phyloP scores from a whole-genome alignment of 2,113 vertebrate genomes.

The Dasyprocta punctata region DNA sequence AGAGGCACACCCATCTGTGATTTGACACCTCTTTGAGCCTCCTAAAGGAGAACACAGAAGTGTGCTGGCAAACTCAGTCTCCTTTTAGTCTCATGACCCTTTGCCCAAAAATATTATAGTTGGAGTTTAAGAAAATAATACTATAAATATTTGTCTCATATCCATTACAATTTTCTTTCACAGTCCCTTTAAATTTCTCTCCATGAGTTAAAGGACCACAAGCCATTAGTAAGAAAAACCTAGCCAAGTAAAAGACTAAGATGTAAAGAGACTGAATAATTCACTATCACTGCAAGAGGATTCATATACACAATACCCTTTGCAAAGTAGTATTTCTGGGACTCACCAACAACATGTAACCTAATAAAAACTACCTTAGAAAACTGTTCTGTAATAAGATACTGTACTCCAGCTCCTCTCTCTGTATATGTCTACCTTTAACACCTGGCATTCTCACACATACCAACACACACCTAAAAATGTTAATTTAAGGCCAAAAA shows the following conservation, averaged over 20 bases:
- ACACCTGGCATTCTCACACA: constrained; percentile 14
- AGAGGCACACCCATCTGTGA: constrained; percentile 72
- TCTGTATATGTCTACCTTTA: neutral
- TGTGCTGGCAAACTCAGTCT: constrained; percentile 37
- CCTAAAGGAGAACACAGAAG: neutral
- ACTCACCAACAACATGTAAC: neutral
- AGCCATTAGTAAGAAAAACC: constrained; percentile 36
- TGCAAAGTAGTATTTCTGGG: neutral
- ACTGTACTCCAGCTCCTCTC: neutral
- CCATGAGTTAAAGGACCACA: constrained; percentile 17
- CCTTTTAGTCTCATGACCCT: constrained; percentile 37
- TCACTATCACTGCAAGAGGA: neutral
- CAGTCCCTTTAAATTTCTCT: constrained; percentile 28
- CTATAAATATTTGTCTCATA: neutral
- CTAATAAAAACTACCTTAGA: constrained; percentile 33
- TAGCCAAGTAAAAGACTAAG: constrained; percentile 20
- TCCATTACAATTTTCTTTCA: constrained; percentile 20
- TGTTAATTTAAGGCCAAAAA: neutral
- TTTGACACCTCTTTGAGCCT: neutral
- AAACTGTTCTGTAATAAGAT: constrained; percentile 44
- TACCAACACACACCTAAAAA: neutral
- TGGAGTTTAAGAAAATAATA: constrained; percentile 47
- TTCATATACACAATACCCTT: neutral
- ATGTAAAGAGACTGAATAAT: constrained; percentile 51
- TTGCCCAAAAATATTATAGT: neutral